Percentiles rank a stretch among this genome's conserved stretches.
phyloP scores from a whole-genome alignment of 2,113 vertebrate genomes.

The Scophthalmus maximus region DNA sequence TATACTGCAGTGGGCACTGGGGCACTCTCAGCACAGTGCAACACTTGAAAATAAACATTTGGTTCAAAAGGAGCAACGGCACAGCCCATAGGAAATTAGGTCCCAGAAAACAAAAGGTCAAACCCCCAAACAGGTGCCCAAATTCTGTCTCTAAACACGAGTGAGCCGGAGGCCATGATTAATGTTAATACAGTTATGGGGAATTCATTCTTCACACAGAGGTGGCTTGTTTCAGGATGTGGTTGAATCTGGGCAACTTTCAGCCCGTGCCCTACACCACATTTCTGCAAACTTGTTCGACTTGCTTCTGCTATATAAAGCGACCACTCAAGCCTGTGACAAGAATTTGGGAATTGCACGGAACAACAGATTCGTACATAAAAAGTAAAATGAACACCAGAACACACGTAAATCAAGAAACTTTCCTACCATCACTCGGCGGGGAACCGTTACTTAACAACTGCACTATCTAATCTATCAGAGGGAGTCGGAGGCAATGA shows the following conservation, averaged over 20 bases:
- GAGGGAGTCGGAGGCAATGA: slow-evolving; percentile 19
- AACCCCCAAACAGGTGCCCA: not conserved
- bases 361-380: not conserved
- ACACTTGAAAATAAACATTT: slow-evolving; percentile 7
- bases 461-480: slow-evolving; percentile 22
- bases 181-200: slow-evolving; percentile 23
- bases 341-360: slow-evolving; percentile 5
- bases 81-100: not conserved
- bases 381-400: not conserved
- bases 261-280: slow-evolving; percentile 12
- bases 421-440: slow-evolving; percentile 5
- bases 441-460: slow-evolving; percentile 11
- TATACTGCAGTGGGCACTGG: not conserved
- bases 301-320: slow-evolving; percentile 41
- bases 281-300: slow-evolving; percentile 36
- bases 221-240: slow-evolving; percentile 26
- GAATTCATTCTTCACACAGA: slow-evolving; percentile 45
- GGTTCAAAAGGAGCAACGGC: slow-evolving; percentile 2
- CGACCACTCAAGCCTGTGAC: slow-evolving; percentile 20
- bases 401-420: slow-evolving; percentile 5
- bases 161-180: slow-evolving; percentile 6
- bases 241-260: slow-evolving; percentile 15
- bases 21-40: not conserved
- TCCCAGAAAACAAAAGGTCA: slow-evolving; percentile 24
- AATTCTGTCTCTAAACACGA: slow-evolving; percentile 6